Conservation (phyloP, 2,113 vertebrate genomes). For the Beaufortia kweichowensis region DNA sequence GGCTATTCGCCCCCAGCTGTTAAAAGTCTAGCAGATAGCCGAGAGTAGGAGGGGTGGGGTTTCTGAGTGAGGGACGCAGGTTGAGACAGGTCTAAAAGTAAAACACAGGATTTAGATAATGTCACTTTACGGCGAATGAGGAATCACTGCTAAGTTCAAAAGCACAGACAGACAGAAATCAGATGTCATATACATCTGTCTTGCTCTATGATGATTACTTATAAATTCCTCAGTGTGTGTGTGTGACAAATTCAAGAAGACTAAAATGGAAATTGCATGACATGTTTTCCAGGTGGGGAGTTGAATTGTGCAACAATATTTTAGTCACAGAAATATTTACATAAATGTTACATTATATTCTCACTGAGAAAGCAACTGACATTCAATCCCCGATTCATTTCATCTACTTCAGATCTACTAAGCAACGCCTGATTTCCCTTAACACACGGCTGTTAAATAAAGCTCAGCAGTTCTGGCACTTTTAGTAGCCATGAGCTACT, state of each 20-base stretch:
- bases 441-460: background rate
- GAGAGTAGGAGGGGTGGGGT: slow-evolving; percentile 41
- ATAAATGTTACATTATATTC: background rate
- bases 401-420: background rate
- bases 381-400: background rate
- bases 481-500: background rate
- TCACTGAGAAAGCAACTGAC: background rate
- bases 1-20: slow-evolving; percentile 57
- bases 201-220: slow-evolving; percentile 9
- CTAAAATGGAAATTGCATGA: slow-evolving; percentile 18
- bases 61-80: slow-evolving; percentile 52
- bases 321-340: background rate
- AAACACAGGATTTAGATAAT: slow-evolving; percentile 49
- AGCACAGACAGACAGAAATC: background rate
- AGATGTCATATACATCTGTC: slow-evolving; percentile 13
- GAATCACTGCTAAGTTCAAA: slow-evolving; percentile 24
- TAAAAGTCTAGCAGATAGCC: background rate
- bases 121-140: slow-evolving; percentile 23
- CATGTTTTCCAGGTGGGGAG: slow-evolving; percentile 20
- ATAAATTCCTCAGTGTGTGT: background rate
- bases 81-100: slow-evolving; percentile 61
- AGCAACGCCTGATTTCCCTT: too few species aligned
- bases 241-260: background rate
- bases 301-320: slow-evolving; percentile 14
- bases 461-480: slow-evolving; percentile 3